Conservation (phyloP, 2,113 vertebrate genomes). For the Oncorhynchus kisutch region DNA sequence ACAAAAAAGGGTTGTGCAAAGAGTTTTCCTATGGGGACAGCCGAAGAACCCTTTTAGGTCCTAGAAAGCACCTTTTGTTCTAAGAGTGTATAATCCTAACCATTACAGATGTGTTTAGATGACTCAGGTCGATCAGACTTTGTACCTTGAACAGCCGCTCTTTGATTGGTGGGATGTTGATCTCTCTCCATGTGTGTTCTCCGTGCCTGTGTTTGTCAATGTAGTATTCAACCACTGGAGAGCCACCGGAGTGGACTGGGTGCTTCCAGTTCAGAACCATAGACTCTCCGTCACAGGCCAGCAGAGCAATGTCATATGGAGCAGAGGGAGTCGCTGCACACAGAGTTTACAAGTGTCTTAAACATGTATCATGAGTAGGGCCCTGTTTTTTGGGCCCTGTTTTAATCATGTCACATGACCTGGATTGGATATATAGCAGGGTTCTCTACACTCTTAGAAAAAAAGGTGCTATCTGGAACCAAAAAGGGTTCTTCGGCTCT, state of each 20-base stretch:
- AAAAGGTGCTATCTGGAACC: too few species aligned
- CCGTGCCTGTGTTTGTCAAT: constrained; percentile 85
- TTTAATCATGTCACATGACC: too few species aligned
- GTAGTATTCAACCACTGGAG: constrained; percentile 83
- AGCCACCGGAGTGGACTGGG: constrained; percentile 83
- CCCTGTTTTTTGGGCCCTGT: too few species aligned
- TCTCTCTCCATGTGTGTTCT: constrained; percentile 85
- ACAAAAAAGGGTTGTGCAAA: too few species aligned
- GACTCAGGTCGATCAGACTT: background rate
- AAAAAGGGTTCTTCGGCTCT: too few species aligned
- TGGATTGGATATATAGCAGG: too few species aligned
- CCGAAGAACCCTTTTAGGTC: too few species aligned
- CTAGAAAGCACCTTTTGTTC: too few species aligned
- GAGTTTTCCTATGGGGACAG: too few species aligned
- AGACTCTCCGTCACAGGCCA: constrained; percentile 87
- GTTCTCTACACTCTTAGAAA: too few species aligned
- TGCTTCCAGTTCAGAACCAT: constrained; percentile 95
- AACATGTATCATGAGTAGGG: background rate
- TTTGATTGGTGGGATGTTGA: constrained; percentile 78
- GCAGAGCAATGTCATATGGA: constrained; percentile 85
- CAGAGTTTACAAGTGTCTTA: background rate
- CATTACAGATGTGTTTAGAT: too few species aligned
- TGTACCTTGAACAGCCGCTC: constrained; percentile 82
- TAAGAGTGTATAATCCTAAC: too few species aligned
- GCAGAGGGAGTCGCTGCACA: constrained; percentile 81